Evolutionary conservation across 1,140 invertebrate genomes (phyloP), one percentile per base, ranked within the genome.

Genomic region (Andrena cerasifolii): DNA sequence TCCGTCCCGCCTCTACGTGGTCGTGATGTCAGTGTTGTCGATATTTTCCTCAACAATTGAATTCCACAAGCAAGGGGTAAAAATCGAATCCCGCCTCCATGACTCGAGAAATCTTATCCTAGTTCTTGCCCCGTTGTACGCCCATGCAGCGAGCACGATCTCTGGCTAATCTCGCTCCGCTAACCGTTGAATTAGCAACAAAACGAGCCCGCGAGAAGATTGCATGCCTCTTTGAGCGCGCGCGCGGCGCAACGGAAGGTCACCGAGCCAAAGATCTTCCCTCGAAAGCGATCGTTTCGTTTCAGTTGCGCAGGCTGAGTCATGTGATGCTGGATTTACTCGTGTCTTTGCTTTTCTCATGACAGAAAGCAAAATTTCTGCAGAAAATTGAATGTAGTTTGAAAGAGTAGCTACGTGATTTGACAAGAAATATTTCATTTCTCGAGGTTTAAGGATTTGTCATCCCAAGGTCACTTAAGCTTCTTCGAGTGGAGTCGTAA

Each of bases 271-370:
- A 61, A 75, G 62, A 80, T 73, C 66, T 62, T 67, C 78, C 66
- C 82, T 67, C 78, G 78, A 85, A 81, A 84, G 31, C 73, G 78
- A 85, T 85, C 83, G 83, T 84, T 84, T 84, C 79, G 71, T 85
- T 84, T 77, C 68, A 72, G 78, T 74, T 76, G 53, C n/a, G 18
- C n/a, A 6, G 40, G 53, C 47, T 16, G 31, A 6, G 18, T 28
- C n/a, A n/a, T n/a, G n/a, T n/a, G n/a, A n/a, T n/a, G n/a, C n/a
- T n/a, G n/a, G n/a, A n/a, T n/a, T n/a, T n/a, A n/a, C n/a, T n/a
- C n/a, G n/a, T n/a, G n/a, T n/a, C n/a, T n/a, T n/a, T n/a, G n/a
- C n/a, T n/a, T n/a, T n/a, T n/a, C n/a, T n/a, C n/a, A n/a, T n/a
- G n/a, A n/a, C n/a, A n/a, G n/a, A n/a, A n/a, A n/a, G n/a, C n/a